phyloP scores from a whole-genome alignment of 1,140 invertebrate genomes.

The Caligus rogercresseyi region DNA sequence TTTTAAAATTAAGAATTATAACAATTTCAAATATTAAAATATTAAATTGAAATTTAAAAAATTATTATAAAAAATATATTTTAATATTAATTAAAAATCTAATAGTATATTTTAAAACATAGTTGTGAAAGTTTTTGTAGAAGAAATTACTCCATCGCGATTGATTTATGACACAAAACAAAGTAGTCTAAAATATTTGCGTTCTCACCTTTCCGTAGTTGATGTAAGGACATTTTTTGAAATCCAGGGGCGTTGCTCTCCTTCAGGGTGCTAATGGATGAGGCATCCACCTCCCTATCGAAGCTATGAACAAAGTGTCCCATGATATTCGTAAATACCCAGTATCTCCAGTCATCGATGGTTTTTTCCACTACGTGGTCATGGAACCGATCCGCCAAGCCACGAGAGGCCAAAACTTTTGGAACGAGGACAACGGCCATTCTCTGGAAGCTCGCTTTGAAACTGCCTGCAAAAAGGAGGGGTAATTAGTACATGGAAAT shows the following conservation, averaged over 20 bases:
- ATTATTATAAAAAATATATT: too few relatives aligned
- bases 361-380: constrained; percentile 13
- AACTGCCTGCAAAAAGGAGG: background rate
- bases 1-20: too few relatives aligned
- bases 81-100: too few relatives aligned
- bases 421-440: background rate
- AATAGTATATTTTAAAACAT: too few relatives aligned
- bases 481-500: too few relatives aligned
- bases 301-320: constrained; percentile 18
- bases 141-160: too few relatives aligned
- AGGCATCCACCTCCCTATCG: constrained; percentile 2
- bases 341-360: constrained; percentile 16
- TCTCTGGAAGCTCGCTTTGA: constrained; percentile 4
- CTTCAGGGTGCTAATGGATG: background rate
- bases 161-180: background rate
- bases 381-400: background rate
- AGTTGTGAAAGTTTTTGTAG: too few relatives aligned
- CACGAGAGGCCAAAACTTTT: background rate
- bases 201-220: constrained; percentile 14
- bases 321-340: constrained; percentile 18
- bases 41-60: too few relatives aligned
- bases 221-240: constrained; percentile 13
- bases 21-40: too few relatives aligned
- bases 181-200: too few relatives aligned
- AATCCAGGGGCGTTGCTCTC: background rate